Evolutionary conservation across 2,888 invertebrate species (phyloP).

Genomic region (Bellardia bayeri): DNA sequence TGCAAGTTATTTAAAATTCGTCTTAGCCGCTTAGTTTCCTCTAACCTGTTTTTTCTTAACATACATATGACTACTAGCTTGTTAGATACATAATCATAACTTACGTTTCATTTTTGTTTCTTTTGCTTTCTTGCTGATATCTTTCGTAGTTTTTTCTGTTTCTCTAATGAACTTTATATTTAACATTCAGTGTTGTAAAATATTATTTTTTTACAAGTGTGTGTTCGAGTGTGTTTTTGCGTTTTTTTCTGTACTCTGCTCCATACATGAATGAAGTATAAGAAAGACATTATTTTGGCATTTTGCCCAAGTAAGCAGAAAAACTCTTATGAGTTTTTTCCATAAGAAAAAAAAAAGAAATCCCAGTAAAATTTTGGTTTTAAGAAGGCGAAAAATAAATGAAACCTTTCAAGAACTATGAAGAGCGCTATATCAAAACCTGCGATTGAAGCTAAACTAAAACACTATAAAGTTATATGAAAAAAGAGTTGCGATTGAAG

Average conservation of each 20-base stretch:
- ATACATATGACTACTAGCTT: conserved; percentile 62
- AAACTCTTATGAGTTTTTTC: conserved; percentile 51
- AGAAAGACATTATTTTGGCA: conserved; percentile 72
- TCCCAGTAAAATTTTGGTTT: conserved; percentile 22
- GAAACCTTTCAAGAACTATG: too few species aligned
- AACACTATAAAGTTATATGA: too few species aligned
- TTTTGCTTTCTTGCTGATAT: conserved; percentile 24
- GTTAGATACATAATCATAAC: conserved; percentile 70
- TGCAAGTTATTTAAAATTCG: too few species aligned
- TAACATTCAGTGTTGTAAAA: conserved; percentile 54
- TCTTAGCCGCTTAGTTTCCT: conserved; percentile 44
- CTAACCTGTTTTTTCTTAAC: conserved; percentile 16
- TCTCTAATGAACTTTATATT: conserved; percentile 72
- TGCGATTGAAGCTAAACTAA: too few species aligned
- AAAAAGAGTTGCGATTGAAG: too few species aligned
- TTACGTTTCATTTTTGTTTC: conserved; percentile 65
- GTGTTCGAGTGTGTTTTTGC: conserved; percentile 23
- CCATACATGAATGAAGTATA: conserved; percentile 60
- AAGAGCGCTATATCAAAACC: too few species aligned
- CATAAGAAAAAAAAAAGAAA: neutral
- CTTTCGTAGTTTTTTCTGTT: conserved; percentile 35
- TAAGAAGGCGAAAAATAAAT: neutral
- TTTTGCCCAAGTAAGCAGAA: conserved; percentile 74
- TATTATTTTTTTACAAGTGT: conserved; percentile 24
- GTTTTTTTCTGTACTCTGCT: conserved; percentile 16